A percentile compares a stretch with the other conserved stretches of the same genome.
Evolutionary conservation across 2,113 vertebrate genomes (phyloP).

Genomic region (Cochlearius cochlearius): DNA sequence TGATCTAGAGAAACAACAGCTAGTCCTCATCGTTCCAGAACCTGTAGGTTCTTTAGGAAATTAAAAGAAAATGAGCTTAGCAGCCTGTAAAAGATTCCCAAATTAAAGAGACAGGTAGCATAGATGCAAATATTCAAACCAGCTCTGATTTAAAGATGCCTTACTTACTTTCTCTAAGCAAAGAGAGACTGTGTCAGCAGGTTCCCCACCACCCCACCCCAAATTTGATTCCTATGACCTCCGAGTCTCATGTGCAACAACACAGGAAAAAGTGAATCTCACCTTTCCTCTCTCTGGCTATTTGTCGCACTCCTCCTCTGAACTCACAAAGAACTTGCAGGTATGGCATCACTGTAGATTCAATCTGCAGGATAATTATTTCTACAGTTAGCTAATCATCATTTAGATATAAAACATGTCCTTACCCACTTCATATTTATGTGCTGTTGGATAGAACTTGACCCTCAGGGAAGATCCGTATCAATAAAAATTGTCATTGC

Average conservation of each 20-base stretch:
- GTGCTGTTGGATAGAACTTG: background rate
- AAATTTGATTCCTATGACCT: background rate
- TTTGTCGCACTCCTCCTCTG: slow-evolving; percentile 86
- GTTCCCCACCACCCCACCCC: background rate
- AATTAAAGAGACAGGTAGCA: background rate
- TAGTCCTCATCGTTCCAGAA: background rate
- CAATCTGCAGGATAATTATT: slow-evolving; percentile 77
- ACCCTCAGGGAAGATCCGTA: background rate
- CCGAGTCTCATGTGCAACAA: background rate
- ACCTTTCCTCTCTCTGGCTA: slow-evolving; percentile 92
- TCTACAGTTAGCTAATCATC: background rate
- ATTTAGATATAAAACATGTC: background rate
- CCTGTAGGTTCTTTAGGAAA: background rate
- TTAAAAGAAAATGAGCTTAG: background rate
- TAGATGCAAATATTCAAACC: background rate
- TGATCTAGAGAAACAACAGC: background rate
- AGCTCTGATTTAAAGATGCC: background rate
- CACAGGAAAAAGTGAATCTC: background rate
- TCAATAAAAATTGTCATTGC: background rate
- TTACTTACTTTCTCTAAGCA: background rate
- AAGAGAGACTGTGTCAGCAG: background rate
- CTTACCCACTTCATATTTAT: background rate
- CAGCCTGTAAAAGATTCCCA: background rate
- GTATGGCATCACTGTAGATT: slow-evolving; percentile 91
- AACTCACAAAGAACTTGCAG: slow-evolving; percentile 89